Conservation (phyloP, 1,140 invertebrate species). For the Macrobrachium rosenbergii region DNA sequence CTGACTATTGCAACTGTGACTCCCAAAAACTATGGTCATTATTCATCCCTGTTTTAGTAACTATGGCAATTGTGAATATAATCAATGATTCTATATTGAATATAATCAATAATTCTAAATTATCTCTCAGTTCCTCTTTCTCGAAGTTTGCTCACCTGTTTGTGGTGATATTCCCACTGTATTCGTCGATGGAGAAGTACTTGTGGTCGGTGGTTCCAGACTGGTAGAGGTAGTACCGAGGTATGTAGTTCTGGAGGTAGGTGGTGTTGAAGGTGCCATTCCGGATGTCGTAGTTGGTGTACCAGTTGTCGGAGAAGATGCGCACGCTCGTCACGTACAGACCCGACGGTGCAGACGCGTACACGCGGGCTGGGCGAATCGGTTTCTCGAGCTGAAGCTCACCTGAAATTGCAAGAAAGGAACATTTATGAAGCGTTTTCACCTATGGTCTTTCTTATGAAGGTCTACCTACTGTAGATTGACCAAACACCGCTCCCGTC, state of each 20-base stretch:
- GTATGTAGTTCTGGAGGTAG: background rate
- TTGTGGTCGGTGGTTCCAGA: conserved; percentile 16
- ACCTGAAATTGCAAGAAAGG: background rate
- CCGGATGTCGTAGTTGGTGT: background rate
- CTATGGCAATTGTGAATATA: background rate
- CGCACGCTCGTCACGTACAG: conserved; percentile 32
- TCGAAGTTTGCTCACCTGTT: conserved; percentile 5
- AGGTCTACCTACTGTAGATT: no score
- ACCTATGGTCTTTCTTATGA: no score
- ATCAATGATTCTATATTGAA: background rate
- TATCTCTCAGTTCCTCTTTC: background rate
- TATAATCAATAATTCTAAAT: background rate
- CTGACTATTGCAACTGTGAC: no score
- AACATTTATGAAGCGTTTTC: no score
- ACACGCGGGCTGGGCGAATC: conserved; percentile 21
- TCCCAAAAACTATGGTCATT: no score
- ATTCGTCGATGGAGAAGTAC: conserved; percentile 39
- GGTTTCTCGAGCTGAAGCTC: conserved; percentile 32
- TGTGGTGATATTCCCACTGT: conserved; percentile 29
- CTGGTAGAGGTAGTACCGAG: conserved; percentile 21
- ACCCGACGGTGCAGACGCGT: conserved; percentile 28
- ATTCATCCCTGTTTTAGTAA: no score
- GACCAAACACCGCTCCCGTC: no score
- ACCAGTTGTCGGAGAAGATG: background rate
- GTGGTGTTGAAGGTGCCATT: background rate